Percentiles rank a stretch among this genome's conserved stretches.
phyloP scores from a whole-genome alignment of 2,113 vertebrate species.

The Cathartes aura region DNA sequence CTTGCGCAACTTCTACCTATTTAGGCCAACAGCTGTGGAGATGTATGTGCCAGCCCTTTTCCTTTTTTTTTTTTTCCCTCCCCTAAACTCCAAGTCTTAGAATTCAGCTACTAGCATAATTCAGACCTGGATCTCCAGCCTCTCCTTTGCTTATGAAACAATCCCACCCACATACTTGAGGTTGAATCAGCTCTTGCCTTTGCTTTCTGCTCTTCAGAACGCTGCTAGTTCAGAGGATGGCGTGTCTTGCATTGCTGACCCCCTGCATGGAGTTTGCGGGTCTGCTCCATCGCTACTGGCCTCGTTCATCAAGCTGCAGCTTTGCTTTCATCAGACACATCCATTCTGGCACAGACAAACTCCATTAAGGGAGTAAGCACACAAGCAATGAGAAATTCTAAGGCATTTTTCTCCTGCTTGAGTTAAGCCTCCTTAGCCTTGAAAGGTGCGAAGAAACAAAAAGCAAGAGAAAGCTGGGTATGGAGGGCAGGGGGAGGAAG shows the following conservation, averaged over 20 bases:
- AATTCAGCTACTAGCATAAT: background rate
- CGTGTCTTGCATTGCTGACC: background rate
- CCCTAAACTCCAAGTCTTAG: background rate
- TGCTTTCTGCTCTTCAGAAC: background rate
- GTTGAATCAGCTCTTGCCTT: background rate
- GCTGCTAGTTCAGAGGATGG: background rate
- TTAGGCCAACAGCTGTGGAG: background rate
- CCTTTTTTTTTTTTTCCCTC: no score
- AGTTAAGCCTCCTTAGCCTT: background rate
- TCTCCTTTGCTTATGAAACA: background rate
- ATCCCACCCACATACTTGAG: background rate
- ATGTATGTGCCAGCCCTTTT: background rate
- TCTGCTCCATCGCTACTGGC: background rate
- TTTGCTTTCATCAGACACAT: background rate
- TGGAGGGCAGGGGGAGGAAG: background rate
- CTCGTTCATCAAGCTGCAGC: background rate
- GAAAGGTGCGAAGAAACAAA: background rate
- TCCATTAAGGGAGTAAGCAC: background rate
- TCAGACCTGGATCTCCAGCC: background rate
- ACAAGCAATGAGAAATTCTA: background rate
- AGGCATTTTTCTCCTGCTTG: background rate
- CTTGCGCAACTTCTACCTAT: background rate
- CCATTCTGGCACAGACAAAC: background rate
- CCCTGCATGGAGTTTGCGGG: rapidly evolving
- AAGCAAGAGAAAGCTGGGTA: background rate